Conservation (phyloP, 2,888 invertebrate genomes). For the Lucinisca nassula region DNA sequence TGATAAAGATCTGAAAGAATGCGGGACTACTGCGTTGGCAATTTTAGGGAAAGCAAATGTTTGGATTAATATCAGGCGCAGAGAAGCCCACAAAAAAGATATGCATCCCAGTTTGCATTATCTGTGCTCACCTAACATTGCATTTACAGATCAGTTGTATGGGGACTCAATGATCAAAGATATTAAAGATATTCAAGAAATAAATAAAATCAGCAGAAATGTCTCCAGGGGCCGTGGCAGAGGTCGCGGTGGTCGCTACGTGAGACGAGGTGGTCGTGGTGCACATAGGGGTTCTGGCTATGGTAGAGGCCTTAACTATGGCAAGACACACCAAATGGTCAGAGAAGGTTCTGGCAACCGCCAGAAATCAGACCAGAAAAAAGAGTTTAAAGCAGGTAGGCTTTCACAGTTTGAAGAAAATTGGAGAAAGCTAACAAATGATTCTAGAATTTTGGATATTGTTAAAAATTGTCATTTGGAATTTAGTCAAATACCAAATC, state of each 20-base stretch:
- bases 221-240: neutral
- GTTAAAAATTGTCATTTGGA: neutral
- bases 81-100: neutral
- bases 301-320: neutral
- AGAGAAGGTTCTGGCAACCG: neutral
- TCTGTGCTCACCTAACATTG: neutral
- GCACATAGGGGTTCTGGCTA: neutral
- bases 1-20: neutral
- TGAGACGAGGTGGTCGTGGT: too few relatives aligned
- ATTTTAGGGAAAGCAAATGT: neutral
- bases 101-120: neutral
- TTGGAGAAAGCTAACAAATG: slow-evolving; percentile 44
- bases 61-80: neutral
- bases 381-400: slow-evolving; percentile 29
- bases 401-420: slow-evolving; percentile 22
- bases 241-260: neutral
- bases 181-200: slow-evolving; percentile 7
- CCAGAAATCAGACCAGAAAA: neutral
- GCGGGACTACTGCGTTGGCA: neutral
- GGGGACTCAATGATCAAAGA: neutral
- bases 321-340: neutral
- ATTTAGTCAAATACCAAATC: neutral
- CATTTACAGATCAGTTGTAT: neutral
- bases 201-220: neutral
- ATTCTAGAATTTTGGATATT: neutral